phyloP scores from a whole-genome alignment of 2,797 vertebrate species.

The Anableps anableps region DNA sequence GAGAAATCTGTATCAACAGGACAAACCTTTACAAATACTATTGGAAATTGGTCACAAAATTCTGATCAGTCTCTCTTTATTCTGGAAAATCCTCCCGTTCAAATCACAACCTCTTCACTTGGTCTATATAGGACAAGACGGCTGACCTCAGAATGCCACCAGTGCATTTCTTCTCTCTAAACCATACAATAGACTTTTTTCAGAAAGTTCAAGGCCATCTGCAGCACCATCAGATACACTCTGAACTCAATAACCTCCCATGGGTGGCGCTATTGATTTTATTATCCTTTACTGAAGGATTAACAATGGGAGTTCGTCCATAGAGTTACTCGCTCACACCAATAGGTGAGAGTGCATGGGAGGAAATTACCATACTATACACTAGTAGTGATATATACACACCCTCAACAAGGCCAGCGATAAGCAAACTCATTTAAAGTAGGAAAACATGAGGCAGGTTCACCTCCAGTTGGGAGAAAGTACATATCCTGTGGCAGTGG shows the following conservation, averaged over 20 bases:
- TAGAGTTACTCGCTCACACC: constrained; percentile 52
- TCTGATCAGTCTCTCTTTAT: not conserved
- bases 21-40: not conserved
- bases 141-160: constrained; percentile 16
- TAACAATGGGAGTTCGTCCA: constrained; percentile 50
- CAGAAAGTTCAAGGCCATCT: constrained; percentile 62
- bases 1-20: not conserved
- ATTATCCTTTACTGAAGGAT: constrained; percentile 71
- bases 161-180: constrained; percentile 8
- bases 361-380: constrained; percentile 53
- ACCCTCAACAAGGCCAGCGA: constrained; percentile 53
- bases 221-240: constrained; percentile 42
- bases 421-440: constrained; percentile 68
- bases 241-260: constrained; percentile 53
- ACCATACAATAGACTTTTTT: constrained; percentile 40
- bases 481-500: constrained; percentile 75
- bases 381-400: constrained; percentile 58
- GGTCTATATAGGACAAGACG: constrained; percentile 28
- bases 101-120: constrained; percentile 32
- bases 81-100: constrained; percentile 20
- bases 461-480: constrained; percentile 65
- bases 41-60: not conserved
- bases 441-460: constrained; percentile 62
- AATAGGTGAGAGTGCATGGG: constrained; percentile 37
- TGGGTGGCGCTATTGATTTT: constrained; percentile 66